Evolutionary conservation across 2,797 vertebrate species (phyloP).

Genomic region (Helarctos malayanus): DNA sequence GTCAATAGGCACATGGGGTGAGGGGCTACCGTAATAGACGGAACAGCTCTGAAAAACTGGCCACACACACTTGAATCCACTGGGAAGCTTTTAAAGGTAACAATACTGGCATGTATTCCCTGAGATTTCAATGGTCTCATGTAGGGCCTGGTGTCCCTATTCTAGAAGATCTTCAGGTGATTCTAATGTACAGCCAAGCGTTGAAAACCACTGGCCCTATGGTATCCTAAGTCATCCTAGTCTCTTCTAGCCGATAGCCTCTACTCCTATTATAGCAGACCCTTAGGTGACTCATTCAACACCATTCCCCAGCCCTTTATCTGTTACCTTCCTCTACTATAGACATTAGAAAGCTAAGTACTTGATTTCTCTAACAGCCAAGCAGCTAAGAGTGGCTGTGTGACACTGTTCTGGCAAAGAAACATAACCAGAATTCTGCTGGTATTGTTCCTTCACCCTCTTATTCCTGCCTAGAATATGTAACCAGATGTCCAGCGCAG

Average conservation of each 20-base stretch:
- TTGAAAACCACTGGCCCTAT: background rate
- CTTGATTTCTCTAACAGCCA: background rate
- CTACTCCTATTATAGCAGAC: background rate
- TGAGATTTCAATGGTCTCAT: background rate
- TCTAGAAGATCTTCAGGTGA: background rate
- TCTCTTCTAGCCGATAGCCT: background rate
- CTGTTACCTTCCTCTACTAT: background rate
- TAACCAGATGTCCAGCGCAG: background rate
- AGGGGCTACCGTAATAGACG: background rate
- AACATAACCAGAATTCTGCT: background rate
- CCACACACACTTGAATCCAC: background rate
- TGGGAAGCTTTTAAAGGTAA: background rate
- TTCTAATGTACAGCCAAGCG: background rate
- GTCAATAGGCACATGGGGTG: background rate
- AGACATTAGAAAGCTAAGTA: background rate
- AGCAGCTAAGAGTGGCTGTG: background rate
- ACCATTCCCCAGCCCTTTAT: background rate
- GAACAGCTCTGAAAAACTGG: background rate
- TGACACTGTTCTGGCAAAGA: background rate
- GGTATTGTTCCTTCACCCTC: background rate
- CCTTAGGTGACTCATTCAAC: background rate
- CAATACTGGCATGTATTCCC: too few species aligned
- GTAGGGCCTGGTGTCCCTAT: background rate
- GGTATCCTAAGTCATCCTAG: background rate
- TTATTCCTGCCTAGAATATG: background rate